These are phyloP conservation scores for Rhogogaster chlorosoma DNA, from an alignment of 2,888 invertebrate genomes.

Conservation along the genomic window DNA sequence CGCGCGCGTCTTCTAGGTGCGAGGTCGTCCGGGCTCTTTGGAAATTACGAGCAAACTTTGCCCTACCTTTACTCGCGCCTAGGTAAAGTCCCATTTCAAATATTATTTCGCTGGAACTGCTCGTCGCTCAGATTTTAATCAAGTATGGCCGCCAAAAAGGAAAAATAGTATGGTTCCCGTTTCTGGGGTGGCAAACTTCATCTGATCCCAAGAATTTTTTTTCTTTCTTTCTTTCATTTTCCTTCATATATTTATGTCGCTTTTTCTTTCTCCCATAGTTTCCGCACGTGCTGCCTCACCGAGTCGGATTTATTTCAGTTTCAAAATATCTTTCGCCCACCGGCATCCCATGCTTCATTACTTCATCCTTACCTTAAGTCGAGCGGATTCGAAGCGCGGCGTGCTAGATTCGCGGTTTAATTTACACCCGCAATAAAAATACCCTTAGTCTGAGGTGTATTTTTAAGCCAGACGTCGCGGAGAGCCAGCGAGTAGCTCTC, in stretches of 20 bases:
- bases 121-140: constrained; percentile 62
- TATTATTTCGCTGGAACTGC: constrained; percentile 51
- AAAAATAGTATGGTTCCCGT: constrained; percentile 10
- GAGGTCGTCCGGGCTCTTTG: constrained; percentile 38
- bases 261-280: constrained; percentile 50
- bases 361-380: neutral
- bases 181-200: constrained; percentile 56
- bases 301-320: constrained; percentile 50
- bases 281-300: neutral
- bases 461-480: constrained; percentile 26
- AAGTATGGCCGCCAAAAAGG: constrained; percentile 60
- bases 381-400: neutral
- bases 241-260: neutral
- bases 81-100: constrained; percentile 35
- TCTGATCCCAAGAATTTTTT: constrained; percentile 56
- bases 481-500: constrained; percentile 26
- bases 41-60: constrained; percentile 55
- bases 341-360: neutral
- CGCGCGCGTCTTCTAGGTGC: constrained; percentile 52
- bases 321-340: neutral
- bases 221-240: neutral
- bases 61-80: constrained; percentile 43
- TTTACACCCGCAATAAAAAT: constrained; percentile 37
- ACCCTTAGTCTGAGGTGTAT: constrained; percentile 3
- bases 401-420: constrained; percentile 29